Base-by-base conservation (phyloP, 2,113 vertebrate species). In the Protomyctophum bolini region DNA sequence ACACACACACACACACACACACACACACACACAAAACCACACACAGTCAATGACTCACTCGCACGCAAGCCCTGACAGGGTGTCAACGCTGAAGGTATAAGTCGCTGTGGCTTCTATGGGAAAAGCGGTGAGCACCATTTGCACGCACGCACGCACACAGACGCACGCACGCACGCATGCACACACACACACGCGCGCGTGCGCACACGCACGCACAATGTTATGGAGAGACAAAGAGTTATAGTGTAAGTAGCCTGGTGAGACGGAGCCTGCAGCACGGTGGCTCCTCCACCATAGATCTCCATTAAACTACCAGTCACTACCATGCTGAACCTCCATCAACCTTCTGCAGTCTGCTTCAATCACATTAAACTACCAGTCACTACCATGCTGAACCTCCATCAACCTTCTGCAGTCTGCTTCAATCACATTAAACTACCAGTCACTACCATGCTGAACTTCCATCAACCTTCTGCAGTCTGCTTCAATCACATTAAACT, bases 211-310 rank as follows among this genome's bases (percentile, higher is more conserved):
- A 41, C 33, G 5, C 58, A 48, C 56, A 74, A 76, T 47, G 62
- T 58, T 69, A 11, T 29, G 68, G 71, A 46, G 56, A 81, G 70
- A 85, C 77, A 78, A 79, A 71, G 68, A 77, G 67, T 81, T 75
- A 81, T 76, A 77, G 74, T 70, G 64, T 74, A 79, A 83, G 74
- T 82, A 67, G 72, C 77, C 52, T 72, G 63, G 58, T 72, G 70
- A 74, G 78, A 80, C 51, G 15, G 82, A 68, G 72, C 58, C 70
- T 65, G 54, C 61, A 84, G 70, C 48, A 46, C 65, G 68, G 74
- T 10, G 29, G 52, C 75, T 52, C 74, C 47, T 15, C 11, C 55
- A 57, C 51, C 66, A 70, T 66, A 70, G 45, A 76, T 73, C 77
- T 73, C 51, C 66, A 75, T 68, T 82, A 72, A 72, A 73, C 72